These are phyloP conservation scores for Podocnemis expansa DNA, from an alignment of 2,113 vertebrate species.

Conservation along the genomic window DNA sequence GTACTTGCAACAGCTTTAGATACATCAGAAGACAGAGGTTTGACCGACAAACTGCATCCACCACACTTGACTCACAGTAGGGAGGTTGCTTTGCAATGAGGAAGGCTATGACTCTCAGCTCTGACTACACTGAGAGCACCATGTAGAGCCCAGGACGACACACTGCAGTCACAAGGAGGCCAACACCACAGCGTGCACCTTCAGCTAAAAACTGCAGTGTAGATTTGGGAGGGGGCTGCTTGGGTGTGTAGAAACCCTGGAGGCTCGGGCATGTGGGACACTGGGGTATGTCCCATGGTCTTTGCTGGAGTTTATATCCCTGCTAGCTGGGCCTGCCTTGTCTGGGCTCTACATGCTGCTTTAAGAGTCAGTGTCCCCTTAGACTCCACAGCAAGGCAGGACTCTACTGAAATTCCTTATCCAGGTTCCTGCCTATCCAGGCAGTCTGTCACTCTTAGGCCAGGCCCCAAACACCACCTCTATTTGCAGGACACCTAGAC, in stretches of 20 bases:
- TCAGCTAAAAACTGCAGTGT: neutral
- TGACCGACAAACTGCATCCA: neutral
- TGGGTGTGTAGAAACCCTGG: neutral
- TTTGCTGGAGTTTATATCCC: neutral
- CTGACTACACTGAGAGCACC: too few relatives aligned
- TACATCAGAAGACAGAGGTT: neutral
- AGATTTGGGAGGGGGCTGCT: too few relatives aligned
- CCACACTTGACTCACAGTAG: neutral
- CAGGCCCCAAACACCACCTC: slow-evolving; percentile 50
- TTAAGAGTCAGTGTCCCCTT: neutral
- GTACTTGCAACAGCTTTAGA: neutral
- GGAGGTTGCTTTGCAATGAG: neutral
- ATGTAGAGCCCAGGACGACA: neutral
- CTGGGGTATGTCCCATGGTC: neutral
- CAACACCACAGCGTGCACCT: neutral
- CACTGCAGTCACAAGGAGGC: neutral
- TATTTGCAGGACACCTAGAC: slow-evolving; percentile 43
- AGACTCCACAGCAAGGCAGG: neutral
- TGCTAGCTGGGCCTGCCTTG: neutral
- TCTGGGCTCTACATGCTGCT: neutral
- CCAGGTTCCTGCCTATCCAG: slow-evolving; percentile 42
- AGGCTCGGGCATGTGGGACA: neutral
- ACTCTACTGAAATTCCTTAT: slow-evolving; percentile 42
- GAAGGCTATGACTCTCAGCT: slow-evolving; percentile 11
- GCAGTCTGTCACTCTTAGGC: slow-evolving; percentile 38